A percentile compares a stretch with the other conserved stretches of the same genome.
Evolutionary conservation across 2,113 vertebrate genomes (phyloP).

Genomic region (Rhizomys pruinosus): DNA sequence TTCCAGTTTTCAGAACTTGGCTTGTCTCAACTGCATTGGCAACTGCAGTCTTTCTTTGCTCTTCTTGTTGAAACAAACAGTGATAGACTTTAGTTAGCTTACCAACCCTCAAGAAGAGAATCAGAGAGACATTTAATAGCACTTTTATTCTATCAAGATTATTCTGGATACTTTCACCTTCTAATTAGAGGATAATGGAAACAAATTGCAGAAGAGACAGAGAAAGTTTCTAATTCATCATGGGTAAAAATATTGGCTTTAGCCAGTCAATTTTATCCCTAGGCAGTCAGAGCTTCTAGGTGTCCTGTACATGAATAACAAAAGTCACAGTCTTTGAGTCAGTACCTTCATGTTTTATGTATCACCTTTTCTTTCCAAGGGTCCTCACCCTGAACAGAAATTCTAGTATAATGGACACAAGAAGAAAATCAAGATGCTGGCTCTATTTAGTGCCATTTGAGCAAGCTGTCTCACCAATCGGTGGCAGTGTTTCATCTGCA

Average conservation of each 20-base stretch:
- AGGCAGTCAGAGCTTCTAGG: background rate
- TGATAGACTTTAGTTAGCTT: background rate
- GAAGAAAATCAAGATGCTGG: background rate
- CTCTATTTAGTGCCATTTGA: background rate
- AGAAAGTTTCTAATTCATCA: background rate
- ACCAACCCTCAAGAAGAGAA: background rate
- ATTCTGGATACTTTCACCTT: background rate
- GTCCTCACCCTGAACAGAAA: background rate
- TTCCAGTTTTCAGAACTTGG: background rate
- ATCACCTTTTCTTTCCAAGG: background rate
- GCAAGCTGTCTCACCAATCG: background rate
- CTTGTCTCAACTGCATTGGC: background rate
- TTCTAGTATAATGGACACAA: accelerated
- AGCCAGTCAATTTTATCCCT: background rate
- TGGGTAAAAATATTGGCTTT: background rate
- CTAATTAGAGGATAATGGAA: background rate
- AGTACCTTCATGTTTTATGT: accelerated
- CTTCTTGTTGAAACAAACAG: background rate
- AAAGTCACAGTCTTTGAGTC: background rate
- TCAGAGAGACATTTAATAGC: background rate
- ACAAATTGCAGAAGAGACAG: background rate
- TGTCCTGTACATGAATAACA: background rate
- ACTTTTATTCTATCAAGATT: background rate
- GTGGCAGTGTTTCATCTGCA: background rate
- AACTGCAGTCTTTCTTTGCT: background rate